Base-by-base conservation (phyloP, 2,888 invertebrate genomes). In the Campoletis raptor region DNA sequence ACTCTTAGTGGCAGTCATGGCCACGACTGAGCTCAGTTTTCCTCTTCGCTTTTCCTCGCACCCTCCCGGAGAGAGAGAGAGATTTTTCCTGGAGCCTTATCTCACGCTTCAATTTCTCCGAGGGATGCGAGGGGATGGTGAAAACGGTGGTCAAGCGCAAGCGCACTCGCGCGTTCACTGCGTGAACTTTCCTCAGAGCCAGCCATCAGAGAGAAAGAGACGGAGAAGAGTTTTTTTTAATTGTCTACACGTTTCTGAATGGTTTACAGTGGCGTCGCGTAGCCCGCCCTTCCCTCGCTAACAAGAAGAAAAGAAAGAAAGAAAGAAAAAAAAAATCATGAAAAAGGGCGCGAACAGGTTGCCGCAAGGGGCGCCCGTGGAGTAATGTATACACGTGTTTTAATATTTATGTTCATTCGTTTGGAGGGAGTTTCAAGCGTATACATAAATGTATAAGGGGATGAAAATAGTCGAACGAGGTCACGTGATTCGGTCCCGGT, bases 81-180 rank as follows among this genome's bases (percentile, higher is more conserved):
- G 48, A 36, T 5, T 48, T 78, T 82, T 79, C 70, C 83, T 79
- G 57, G 72, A 85, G 72, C 83, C 77, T 77, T 52, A 48, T 52
- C 48, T 77, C 66, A n/a, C 66, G 64, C 77, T 57, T 42, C 42
- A 37, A 40, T 40, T 45, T 66, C 61, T 76, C 76, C 21, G 36
- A 21, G 48, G 66, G n/a, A 30, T 30, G 5, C 9, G 37, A 36
- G n/a, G 73, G 57, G 73, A 37, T 30, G n/a, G 48, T 7, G 21
- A 24, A 36, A 24, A 9, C 30, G 30, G 15, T 30, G 45, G 37
- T 40, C 4, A 15, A 21, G 76, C 48, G 77, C 77, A 48, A 7
- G 77, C 66, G 77, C 37, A 10, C 15, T 18, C 66, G 15, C 64
- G 8, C 61, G 24, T n/a, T 74, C 45, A 18, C n/a, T 12, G 30